Base-by-base conservation (phyloP, 2,888 invertebrate genomes). In the Scelioninae gen. 2 region DNA sequence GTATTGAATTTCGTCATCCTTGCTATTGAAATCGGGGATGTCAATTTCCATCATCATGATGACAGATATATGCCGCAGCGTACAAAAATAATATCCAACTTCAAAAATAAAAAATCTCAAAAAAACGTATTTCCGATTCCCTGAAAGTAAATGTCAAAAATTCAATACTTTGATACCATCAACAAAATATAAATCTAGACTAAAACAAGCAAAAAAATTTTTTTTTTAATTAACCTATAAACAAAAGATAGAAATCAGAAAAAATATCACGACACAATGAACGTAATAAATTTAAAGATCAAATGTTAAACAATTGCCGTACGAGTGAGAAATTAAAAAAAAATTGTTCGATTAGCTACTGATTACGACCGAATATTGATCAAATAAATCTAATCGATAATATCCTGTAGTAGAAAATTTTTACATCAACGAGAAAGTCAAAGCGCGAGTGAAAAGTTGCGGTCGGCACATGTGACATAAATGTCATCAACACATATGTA, bases 1-100 rank as follows among this genome's bases (percentile, higher is more conserved):
- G 68, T 85, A 86, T 28, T 83, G 85, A 52, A 86, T 81, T 78
- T 87, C 87, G 39, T 87, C 86, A 52, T 86, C 86, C 70, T 86
- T 85, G 6, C 79, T 84, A 16, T 78, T 72, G 73, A 87, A 87
- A 19, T 84, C 79, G 0, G 82, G 82, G 6, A 79, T 77, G 69
- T 85, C 84, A 57, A 73, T 73, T 57, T 73, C 73, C 73, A 73
- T 73, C 68, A 73, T 73, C 68, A 37, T 83, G 77, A 53, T 83
- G 83, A 85, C 80, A 25, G 6, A 22, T 25, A 39, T 46, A 19
- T 28, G 46, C 48, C 33, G 16, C 10, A 7, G 11, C 4, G 41
- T 33, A 39, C 15, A 18, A 41, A 43, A 71, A 37, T 31, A 67
- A 60, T 53, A 31, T 50, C 19, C 5, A 46, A 60, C 15, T 45